phyloP scores from a whole-genome alignment of 2,113 vertebrate species.

The Lagopus leucura region DNA sequence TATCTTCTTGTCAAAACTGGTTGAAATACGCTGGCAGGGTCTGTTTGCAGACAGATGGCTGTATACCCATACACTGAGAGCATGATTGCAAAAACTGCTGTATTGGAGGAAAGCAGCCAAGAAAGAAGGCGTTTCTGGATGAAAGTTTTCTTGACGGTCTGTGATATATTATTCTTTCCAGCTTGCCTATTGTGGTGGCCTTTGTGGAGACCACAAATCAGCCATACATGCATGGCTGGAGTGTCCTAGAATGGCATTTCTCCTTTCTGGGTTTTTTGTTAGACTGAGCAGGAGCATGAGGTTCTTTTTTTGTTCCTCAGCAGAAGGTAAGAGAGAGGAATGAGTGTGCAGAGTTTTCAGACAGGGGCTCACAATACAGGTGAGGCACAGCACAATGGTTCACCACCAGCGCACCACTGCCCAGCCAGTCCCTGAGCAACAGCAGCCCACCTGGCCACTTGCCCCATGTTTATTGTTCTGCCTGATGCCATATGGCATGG shows the following conservation, averaged over 20 bases:
- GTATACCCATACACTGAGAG: rapidly evolving
- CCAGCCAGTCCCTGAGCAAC: not conserved
- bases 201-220: not conserved
- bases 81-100: not conserved
- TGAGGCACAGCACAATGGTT: not conserved
- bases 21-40: not conserved
- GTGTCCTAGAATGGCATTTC: not conserved
- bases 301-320: not conserved
- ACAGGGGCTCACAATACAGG: not conserved
- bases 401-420: not conserved
- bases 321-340: not conserved
- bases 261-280: not conserved
- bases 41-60: not conserved
- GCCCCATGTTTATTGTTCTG: not conserved
- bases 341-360: not conserved
- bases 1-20: not conserved
- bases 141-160: not conserved
- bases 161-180: not conserved
- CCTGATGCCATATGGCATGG: not conserved
- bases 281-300: not conserved
- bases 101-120: not conserved
- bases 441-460: not conserved
- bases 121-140: not conserved
- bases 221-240: not conserved
- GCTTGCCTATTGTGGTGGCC: not conserved